Percentiles rank a stretch among this genome's conserved stretches.
These are phyloP conservation scores for Euphonia xanthogaster DNA, from an alignment of 2,797 vertebrate genomes.

Conservation along the genomic window DNA sequence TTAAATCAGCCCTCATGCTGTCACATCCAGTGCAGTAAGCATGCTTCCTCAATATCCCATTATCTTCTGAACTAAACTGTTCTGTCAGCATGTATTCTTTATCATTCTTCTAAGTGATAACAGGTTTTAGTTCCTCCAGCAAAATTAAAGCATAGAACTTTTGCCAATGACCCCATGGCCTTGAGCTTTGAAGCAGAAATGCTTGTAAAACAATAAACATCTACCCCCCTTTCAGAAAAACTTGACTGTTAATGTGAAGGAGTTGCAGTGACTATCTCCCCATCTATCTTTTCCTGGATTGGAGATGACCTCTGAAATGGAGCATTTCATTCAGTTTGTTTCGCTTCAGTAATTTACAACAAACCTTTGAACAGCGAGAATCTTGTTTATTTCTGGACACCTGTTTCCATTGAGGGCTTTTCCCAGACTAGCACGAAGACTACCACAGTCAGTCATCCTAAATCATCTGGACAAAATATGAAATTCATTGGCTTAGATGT, in stretches of 20 bases:
- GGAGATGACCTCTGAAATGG: neutral
- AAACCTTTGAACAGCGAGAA: constrained; percentile 41
- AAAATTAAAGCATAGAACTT: neutral
- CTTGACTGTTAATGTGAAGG: neutral
- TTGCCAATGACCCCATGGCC: neutral
- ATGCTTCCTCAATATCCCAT: neutral
- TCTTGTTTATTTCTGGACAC: neutral
- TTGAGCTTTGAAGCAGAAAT: constrained; percentile 30
- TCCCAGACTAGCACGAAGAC: neutral
- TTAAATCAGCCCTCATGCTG: neutral
- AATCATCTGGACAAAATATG: constrained; percentile 18
- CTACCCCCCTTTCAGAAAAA: neutral
- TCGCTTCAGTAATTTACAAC: neutral
- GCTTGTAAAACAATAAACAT: neutral
- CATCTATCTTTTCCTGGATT: neutral
- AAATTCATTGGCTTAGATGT: neutral
- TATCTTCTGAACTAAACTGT: neutral
- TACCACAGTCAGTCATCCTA: neutral
- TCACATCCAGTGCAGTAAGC: neutral
- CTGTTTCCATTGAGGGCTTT: neutral
- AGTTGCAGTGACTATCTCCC: neutral
- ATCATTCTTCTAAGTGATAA: neutral
- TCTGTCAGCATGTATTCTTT: neutral
- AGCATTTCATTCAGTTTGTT: neutral
- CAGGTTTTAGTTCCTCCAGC: neutral